These are phyloP conservation scores for Eupithecia abbreviata DNA, from an alignment of 2,888 invertebrate species.

Conservation along the genomic window DNA sequence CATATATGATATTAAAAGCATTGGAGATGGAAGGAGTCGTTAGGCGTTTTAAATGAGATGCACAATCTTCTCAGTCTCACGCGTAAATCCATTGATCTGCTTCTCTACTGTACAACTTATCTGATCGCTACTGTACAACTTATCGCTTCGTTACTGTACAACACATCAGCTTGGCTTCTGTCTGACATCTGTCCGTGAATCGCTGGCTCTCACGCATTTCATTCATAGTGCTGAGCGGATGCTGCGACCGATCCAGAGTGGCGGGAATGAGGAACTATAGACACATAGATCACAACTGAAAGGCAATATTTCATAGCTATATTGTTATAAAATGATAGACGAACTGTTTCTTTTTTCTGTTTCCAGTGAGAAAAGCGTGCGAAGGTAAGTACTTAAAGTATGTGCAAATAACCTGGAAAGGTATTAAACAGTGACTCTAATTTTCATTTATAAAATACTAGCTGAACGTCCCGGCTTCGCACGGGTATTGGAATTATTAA, in stretches of 20 bases:
- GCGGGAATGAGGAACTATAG: conserved; percentile 36
- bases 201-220: conserved; percentile 71
- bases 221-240: conserved; percentile 70
- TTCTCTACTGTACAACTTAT: too few species aligned
- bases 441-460: too few species aligned
- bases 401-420: too few species aligned
- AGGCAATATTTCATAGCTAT: not conserved
- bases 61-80: too few species aligned
- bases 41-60: too few species aligned
- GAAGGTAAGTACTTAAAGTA: too few species aligned
- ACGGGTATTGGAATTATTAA: too few species aligned
- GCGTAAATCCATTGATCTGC: too few species aligned
- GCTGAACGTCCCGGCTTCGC: too few species aligned
- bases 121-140: not conserved
- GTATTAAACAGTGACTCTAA: too few species aligned
- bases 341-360: not conserved
- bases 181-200: conserved; percentile 46
- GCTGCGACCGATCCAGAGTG: conserved; percentile 50
- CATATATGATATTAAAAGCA: too few species aligned
- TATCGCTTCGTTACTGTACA: not conserved
- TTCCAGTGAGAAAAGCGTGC: not conserved
- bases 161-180: conserved; percentile 19
- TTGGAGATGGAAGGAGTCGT: too few species aligned
- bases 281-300: conserved; percentile 13
- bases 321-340: not conserved